Conservation (phyloP, 1,140 invertebrate species). For the Planococcus citri region DNA sequence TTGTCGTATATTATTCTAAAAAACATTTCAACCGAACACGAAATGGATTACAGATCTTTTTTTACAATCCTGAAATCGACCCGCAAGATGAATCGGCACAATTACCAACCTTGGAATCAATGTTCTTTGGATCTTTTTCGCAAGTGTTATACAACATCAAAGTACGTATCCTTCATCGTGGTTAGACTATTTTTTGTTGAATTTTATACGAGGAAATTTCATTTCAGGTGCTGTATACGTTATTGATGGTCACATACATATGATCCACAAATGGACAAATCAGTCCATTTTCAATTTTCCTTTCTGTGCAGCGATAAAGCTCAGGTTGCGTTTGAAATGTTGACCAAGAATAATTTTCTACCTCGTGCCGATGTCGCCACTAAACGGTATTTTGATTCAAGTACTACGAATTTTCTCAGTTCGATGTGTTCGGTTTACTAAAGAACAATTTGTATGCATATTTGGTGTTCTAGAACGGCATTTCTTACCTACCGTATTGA, state of each 20-base stretch:
- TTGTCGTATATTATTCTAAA: background rate
- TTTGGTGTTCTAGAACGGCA: slow-evolving; percentile 46
- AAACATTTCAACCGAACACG: background rate
- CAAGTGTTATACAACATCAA: slow-evolving; percentile 63
- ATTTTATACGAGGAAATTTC: slow-evolving; percentile 16
- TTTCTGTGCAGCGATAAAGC: slow-evolving; percentile 78
- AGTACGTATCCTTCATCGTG: slow-evolving; percentile 31
- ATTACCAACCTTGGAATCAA: slow-evolving; percentile 44
- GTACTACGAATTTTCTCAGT: too few species aligned
- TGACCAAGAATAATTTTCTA: slow-evolving; percentile 78
- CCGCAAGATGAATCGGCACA: background rate
- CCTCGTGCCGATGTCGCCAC: slow-evolving; percentile 66
- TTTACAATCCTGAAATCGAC: background rate
- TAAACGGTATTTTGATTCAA: slow-evolving; percentile 50
- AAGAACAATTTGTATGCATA: too few species aligned
- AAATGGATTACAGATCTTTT: background rate
- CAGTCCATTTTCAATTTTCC: slow-evolving; percentile 74
- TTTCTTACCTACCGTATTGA: slow-evolving; percentile 73
- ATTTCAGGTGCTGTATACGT: slow-evolving; percentile 71
- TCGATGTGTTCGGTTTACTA: background rate
- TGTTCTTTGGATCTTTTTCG: slow-evolving; percentile 64
- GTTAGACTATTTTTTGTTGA: background rate
- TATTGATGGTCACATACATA: slow-evolving; percentile 85
- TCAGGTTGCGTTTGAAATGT: slow-evolving; percentile 64
- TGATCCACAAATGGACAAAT: slow-evolving; percentile 66